phyloP scores from a whole-genome alignment of 2,797 vertebrate genomes.

The Hypotaenidia philippensis region DNA sequence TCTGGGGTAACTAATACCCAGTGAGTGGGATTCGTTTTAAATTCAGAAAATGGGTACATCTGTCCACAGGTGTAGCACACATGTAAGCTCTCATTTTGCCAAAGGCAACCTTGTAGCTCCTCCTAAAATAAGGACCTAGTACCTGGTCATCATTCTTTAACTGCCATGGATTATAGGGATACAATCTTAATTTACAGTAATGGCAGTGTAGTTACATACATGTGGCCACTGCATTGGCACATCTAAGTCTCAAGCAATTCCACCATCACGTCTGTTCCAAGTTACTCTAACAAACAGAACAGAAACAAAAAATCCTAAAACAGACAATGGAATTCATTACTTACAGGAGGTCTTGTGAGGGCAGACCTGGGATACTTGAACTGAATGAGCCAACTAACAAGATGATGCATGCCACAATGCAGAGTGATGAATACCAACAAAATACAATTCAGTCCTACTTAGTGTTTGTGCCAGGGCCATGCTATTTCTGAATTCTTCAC shows the following conservation, averaged over 20 bases:
- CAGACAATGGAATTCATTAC: background rate
- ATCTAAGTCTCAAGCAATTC: background rate
- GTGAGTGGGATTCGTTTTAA: background rate
- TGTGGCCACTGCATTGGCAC: background rate
- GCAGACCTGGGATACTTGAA: background rate
- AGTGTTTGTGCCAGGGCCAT: fast-evolving
- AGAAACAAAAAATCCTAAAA: background rate
- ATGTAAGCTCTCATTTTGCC: background rate
- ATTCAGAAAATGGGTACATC: background rate
- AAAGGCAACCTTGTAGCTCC: background rate
- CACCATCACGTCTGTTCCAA: background rate
- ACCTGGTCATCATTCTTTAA: background rate
- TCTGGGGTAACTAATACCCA: background rate
- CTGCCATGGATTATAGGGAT: background rate
- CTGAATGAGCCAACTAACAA: background rate
- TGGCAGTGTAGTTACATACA: background rate
- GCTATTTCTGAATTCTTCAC: background rate
- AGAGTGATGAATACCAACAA: background rate
- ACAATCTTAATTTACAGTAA: background rate
- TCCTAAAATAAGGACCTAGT: background rate
- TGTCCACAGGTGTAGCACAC: background rate
- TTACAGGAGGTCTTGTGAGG: background rate
- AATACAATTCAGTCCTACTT: background rate
- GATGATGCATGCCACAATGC: background rate
- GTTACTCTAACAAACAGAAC: background rate